Conservation (phyloP, 2,113 vertebrate species). For the Xiphias gladius region DNA sequence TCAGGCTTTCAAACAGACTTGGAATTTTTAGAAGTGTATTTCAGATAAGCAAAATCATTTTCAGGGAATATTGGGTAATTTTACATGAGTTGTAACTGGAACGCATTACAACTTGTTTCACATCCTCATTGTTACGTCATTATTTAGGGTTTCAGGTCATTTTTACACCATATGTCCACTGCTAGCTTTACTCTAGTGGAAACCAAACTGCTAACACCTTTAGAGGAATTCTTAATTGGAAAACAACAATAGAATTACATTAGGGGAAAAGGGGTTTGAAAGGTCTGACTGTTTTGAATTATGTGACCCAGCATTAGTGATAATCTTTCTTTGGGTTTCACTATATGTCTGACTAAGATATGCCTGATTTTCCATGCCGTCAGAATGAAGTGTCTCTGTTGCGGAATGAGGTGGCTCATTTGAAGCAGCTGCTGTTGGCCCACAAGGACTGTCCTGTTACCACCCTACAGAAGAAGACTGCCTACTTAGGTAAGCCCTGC, state of each 20-base stretch:
- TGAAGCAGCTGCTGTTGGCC: conserved; percentile 97
- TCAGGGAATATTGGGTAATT: background rate
- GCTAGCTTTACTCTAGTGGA: conserved; percentile 3
- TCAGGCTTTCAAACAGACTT: conserved; percentile 5
- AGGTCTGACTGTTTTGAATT: background rate
- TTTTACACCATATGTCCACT: conserved; percentile 25
- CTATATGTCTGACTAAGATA: background rate
- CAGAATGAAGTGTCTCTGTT: conserved; percentile 93
- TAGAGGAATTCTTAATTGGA: background rate
- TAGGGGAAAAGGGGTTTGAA: background rate
- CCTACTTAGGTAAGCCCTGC: conserved; percentile 82
- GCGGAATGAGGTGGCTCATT: conserved; percentile 96
- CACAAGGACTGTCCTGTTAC: conserved; percentile 99
- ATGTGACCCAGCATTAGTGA: background rate
- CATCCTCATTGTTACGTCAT: conserved; percentile 23
- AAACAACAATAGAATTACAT: background rate
- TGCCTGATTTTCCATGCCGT: background rate
- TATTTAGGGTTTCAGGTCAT: conserved; percentile 11
- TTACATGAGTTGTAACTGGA: conserved; percentile 9
- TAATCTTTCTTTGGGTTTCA: background rate
- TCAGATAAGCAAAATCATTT: conserved; percentile 12
- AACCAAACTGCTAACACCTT: background rate
- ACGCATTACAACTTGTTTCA: conserved; percentile 13
- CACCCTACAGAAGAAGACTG: conserved; percentile 94
- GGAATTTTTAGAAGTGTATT: conserved; percentile 38